A percentile compares a stretch with the other conserved stretches of the same genome.
phyloP scores from a whole-genome alignment of 1,140 invertebrate species.

The Halictus rubicundus region DNA sequence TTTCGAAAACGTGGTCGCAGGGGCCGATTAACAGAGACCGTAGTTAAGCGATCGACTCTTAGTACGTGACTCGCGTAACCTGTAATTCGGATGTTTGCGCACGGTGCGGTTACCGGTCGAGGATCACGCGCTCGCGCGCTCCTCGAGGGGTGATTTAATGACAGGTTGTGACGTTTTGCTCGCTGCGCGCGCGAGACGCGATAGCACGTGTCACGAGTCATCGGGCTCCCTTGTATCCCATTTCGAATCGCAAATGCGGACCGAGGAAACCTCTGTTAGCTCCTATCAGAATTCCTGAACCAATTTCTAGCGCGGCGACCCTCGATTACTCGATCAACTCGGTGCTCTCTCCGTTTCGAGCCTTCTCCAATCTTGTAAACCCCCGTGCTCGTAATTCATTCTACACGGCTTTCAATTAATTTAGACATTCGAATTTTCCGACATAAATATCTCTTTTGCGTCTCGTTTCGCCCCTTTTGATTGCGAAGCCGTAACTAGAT shows the following conservation, averaged over 20 bases:
- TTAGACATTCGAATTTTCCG: too few relatives aligned
- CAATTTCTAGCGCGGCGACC: background rate
- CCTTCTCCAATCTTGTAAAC: too few relatives aligned
- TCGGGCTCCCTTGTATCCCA: slow-evolving; percentile 21
- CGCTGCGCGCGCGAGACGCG: slow-evolving; percentile 10
- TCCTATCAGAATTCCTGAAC: background rate
- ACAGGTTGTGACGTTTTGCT: slow-evolving; percentile 60
- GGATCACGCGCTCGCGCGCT: background rate
- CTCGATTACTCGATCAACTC: background rate
- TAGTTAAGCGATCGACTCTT: slow-evolving; percentile 40
- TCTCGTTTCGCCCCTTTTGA: too few relatives aligned
- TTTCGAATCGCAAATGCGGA: slow-evolving; percentile 48
- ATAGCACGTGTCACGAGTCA: slow-evolving; percentile 51
- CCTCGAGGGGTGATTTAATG: slow-evolving; percentile 59
- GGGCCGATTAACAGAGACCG: slow-evolving; percentile 12
- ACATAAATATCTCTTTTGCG: too few relatives aligned
- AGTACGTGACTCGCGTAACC: slow-evolving; percentile 68
- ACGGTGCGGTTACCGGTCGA: slow-evolving; percentile 13
- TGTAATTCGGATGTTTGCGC: slow-evolving; percentile 68
- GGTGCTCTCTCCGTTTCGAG: too few relatives aligned
- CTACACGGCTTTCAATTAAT: too few relatives aligned
- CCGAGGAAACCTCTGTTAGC: background rate
- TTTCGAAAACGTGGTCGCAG: too few relatives aligned
- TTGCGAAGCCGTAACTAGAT: too few relatives aligned
- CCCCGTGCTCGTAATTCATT: too few relatives aligned